phyloP scores from a whole-genome alignment of 2,113 vertebrate genomes.

The Sylvilagus bachmani region DNA sequence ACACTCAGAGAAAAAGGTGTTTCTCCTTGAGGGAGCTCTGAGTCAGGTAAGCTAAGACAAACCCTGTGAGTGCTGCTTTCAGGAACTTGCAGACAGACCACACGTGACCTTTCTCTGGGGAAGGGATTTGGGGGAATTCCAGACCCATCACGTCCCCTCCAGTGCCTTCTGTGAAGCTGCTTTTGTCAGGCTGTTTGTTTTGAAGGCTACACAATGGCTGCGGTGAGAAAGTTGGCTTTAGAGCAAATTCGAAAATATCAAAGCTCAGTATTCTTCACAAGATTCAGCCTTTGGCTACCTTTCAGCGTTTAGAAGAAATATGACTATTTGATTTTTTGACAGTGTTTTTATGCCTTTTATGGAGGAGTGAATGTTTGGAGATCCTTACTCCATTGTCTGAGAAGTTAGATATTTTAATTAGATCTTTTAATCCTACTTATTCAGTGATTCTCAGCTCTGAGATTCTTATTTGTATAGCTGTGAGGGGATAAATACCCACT shows the following conservation, averaged over 20 bases:
- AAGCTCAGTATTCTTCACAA: background rate
- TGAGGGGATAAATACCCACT: background rate
- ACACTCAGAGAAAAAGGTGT: background rate
- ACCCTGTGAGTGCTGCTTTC: background rate
- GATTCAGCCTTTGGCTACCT: background rate
- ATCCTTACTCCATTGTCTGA: background rate
- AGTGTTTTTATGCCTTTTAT: background rate
- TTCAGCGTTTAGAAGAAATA: background rate
- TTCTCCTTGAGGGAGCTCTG: background rate
- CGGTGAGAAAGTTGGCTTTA: background rate
- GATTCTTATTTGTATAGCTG: background rate
- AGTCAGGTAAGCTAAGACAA: constrained; percentile 7
- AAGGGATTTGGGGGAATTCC: background rate
- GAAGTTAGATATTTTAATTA: background rate
- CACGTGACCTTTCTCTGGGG: background rate
- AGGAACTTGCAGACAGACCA: background rate
- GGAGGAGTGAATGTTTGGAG: background rate
- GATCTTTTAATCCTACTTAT: background rate
- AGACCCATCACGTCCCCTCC: background rate
- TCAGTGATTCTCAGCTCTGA: background rate
- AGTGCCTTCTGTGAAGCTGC: background rate
- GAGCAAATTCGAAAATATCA: background rate
- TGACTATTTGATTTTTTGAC: background rate
- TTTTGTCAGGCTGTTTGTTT: background rate
- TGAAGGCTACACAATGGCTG: background rate